Conservation (phyloP, 2,888 invertebrate genomes). For the Himalopsyche kuldschensis region DNA sequence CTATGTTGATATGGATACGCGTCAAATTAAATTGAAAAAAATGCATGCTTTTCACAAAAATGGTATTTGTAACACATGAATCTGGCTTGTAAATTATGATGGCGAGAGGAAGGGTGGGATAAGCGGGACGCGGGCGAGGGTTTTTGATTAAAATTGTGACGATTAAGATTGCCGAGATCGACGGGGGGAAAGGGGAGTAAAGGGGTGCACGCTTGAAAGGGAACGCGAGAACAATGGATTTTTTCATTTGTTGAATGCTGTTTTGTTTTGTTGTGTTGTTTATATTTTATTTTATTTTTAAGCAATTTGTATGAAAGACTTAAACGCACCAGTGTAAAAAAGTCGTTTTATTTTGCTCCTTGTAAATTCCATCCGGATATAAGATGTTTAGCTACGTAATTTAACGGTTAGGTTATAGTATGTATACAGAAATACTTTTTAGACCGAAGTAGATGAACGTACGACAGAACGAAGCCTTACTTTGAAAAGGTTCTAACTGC, state of each 20-base stretch:
- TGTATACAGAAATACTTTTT: too few species aligned
- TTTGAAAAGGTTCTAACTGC: too few species aligned
- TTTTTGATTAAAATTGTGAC: conserved; percentile 19
- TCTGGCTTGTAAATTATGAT: background rate
- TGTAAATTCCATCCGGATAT: background rate
- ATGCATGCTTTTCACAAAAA: background rate
- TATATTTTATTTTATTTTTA: background rate
- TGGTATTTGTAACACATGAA: background rate
- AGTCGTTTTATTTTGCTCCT: background rate
- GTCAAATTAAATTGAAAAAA: too few species aligned
- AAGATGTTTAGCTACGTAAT: background rate
- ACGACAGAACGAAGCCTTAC: too few species aligned
- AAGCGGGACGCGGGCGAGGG: background rate
- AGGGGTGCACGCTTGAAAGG: background rate
- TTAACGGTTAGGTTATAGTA: background rate
- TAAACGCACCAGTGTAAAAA: background rate
- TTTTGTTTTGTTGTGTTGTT: background rate
- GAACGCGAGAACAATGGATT: background rate
- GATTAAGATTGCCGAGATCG: conserved; percentile 13
- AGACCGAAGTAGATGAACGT: too few species aligned
- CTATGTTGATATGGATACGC: too few species aligned
- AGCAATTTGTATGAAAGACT: background rate
- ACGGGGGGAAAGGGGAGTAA: background rate
- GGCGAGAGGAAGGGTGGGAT: background rate
- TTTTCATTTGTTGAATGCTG: background rate